Conservation (phyloP, 2,797 vertebrate species). For the Gallinago nigripennis region DNA sequence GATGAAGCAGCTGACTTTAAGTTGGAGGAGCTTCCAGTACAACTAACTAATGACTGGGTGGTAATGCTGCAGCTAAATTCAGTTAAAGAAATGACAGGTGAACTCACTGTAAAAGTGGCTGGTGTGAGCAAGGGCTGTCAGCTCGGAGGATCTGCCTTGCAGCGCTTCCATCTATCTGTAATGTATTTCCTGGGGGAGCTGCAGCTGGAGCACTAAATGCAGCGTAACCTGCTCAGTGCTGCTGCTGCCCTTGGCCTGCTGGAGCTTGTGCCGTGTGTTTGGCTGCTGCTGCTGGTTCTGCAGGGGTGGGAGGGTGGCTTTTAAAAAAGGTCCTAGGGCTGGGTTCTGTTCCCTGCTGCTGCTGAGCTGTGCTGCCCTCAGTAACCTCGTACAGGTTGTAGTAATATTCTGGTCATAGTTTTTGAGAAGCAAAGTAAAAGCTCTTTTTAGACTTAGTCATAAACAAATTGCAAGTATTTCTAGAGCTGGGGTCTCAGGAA, state of each 20-base stretch:
- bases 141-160: neutral
- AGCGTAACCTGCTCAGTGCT: neutral
- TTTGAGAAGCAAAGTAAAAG: neutral
- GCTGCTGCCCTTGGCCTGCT: neutral
- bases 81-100: neutral
- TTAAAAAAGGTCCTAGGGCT: neutral
- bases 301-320: neutral
- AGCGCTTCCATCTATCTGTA: neutral
- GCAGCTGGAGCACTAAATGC: neutral
- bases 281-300: neutral
- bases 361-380: neutral
- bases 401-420: neutral
- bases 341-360: neutral
- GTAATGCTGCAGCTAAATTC: neutral
- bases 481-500: neutral
- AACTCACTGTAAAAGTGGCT: neutral
- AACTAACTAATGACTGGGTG: neutral
- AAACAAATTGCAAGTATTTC: neutral
- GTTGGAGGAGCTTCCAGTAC: neutral
- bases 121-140: neutral
- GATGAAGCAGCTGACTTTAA: neutral
- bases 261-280: neutral
- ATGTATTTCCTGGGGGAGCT: neutral
- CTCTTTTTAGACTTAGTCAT: neutral
- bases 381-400: neutral